Evolutionary conservation across 2,888 invertebrate species (phyloP), one percentile per base, ranked within the genome.

Genomic region (Beris morrisii): DNA sequence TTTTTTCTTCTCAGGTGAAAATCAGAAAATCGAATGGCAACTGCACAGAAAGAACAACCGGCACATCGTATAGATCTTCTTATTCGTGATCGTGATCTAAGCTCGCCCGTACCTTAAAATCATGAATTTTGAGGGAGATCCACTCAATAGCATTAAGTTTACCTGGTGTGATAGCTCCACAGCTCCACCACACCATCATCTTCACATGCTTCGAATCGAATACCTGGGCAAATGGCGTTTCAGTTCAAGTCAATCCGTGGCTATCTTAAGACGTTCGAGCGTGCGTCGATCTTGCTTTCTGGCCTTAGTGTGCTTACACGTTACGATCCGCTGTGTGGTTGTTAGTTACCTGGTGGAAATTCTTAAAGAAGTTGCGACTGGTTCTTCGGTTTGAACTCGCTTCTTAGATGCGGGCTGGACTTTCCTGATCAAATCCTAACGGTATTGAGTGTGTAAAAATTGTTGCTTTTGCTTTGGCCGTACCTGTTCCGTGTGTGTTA

Each of bases 391-490:
- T 22, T 30, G 31, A 32, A 31, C 58, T 31, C 13, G 11, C 38
- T 38, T 38, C 52, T 61, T 50, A 9, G 54, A 54, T n/a, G 54
- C 46, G n/a, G 48, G 38, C 43, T 50, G 61, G 28, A 61, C 38
- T 48, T 48, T 52, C 52, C 61, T 76, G 74, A 75, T 77, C 78
- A 77, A 76, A 75, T 78, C 75, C 76, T 78, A 78, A 79, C 79
- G 80, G 79, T 78, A 79, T 76, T 78, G 78, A 79, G 75, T 77
- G 80, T 77, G 76, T 61, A 38, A 38, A 38, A 38, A 38, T 38
- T 38, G 38, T 38, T 38, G 5, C 38, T 5, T 38, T 38, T 38
- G 38, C 7, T 52, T 50, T 43, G 22, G 22, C 22, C 38, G 43
- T 38, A 59, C 48, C 48, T 46, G 46, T 46, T 48, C 52, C 52